Conservation (phyloP, 2,113 vertebrate genomes). For the Cyanoramphus novaezelandiae region DNA sequence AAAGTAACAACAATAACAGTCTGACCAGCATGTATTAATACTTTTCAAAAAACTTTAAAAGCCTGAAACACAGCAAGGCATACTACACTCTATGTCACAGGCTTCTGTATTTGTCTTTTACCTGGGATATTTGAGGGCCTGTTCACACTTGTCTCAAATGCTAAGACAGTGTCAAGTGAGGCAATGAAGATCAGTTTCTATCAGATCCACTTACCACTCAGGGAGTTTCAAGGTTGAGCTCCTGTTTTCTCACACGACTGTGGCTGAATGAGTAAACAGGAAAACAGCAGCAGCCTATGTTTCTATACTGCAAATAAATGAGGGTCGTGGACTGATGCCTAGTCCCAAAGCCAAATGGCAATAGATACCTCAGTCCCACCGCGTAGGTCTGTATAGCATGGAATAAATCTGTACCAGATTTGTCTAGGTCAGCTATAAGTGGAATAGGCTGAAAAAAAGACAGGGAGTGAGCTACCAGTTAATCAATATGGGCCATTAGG, state of each 20-base stretch:
- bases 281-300: neutral
- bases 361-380: neutral
- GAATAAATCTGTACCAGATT: neutral
- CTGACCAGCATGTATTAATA: neutral
- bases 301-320: neutral
- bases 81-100: no score
- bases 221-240: neutral
- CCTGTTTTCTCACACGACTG: neutral
- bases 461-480: neutral
- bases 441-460: neutral
- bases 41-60: neutral
- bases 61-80: neutral
- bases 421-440: neutral
- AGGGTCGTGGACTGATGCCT: neutral
- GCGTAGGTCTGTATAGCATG: neutral
- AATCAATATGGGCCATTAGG: neutral
- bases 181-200: neutral
- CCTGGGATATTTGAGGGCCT: neutral
- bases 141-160: neutral
- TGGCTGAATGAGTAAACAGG: neutral
- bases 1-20: neutral
- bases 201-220: neutral
- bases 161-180: neutral
- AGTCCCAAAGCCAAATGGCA: neutral
- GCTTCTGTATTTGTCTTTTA: neutral